These are phyloP conservation scores for Stegodyphus dumicola DNA, from an alignment of 1,140 invertebrate species.

Conservation along the genomic window DNA sequence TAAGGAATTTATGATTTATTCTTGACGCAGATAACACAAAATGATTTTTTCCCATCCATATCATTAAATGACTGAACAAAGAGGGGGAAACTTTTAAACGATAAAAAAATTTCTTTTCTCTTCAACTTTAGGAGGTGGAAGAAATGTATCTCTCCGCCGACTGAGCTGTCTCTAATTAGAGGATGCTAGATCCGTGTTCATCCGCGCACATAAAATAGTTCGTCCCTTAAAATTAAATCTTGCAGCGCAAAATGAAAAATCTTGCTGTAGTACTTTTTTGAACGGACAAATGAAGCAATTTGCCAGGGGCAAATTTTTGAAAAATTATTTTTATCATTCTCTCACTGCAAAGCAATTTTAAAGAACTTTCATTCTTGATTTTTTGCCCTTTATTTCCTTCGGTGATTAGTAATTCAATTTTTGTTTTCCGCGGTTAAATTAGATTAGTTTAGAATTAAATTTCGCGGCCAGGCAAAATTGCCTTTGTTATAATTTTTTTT, in stretches of 20 bases:
- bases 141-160: constrained; percentile 11
- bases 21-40: no score
- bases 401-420: constrained; percentile 42
- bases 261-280: constrained; percentile 20
- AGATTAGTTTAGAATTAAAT: constrained; percentile 44
- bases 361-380: constrained; percentile 21
- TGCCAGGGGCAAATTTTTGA: not conserved
- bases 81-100: not conserved
- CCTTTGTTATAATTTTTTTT: constrained; percentile 17
- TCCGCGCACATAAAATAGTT: constrained; percentile 38
- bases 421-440: constrained; percentile 18
- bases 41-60: not conserved
- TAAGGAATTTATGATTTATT: no score
- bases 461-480: constrained; percentile 18
- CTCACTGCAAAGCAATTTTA: constrained; percentile 22
- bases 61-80: constrained; percentile 8
- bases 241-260: constrained; percentile 41
- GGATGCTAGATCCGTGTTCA: constrained; percentile 32
- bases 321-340: no score
- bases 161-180: constrained; percentile 27
- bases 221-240: constrained; percentile 49
- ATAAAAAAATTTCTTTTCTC: constrained; percentile 1
- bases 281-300: constrained; percentile 42
- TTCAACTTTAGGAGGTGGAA: constrained; percentile 12
- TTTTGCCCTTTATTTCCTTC: constrained; percentile 25